phyloP scores from a whole-genome alignment of 2,888 invertebrate genomes.

The Abscondita cerata region DNA sequence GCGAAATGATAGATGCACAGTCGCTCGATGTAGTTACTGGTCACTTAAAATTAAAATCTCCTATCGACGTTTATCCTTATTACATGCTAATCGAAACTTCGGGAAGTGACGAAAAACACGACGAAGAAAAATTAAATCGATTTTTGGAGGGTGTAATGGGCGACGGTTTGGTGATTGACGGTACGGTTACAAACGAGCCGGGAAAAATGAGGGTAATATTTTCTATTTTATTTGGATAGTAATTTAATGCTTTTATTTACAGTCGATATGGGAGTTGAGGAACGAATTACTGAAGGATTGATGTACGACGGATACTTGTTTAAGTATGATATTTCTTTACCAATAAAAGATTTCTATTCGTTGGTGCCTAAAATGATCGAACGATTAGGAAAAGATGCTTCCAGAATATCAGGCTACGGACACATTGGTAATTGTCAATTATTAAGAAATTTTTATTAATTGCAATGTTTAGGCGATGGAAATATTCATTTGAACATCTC shows the following conservation, averaged over 20 bases:
- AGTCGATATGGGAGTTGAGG: slow-evolving; percentile 88
- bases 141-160: slow-evolving; percentile 81
- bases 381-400: slow-evolving; percentile 68
- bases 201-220: slow-evolving; percentile 78
- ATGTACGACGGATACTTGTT: slow-evolving; percentile 86
- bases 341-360: slow-evolving; percentile 82
- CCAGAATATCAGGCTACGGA: slow-evolving; percentile 85
- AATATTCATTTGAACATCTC: slow-evolving; percentile 94
- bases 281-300: slow-evolving; percentile 81
- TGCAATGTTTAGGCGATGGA: slow-evolving; percentile 75
- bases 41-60: slow-evolving; percentile 68
- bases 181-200: slow-evolving; percentile 85
- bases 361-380: slow-evolving; percentile 76
- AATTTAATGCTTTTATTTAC: slow-evolving; percentile 39
- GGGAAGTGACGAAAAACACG: slow-evolving; percentile 84
- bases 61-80: slow-evolving; percentile 74
- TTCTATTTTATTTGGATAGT: neutral
- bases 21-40: slow-evolving; percentile 72
- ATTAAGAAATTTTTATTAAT: slow-evolving; percentile 4
- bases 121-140: slow-evolving; percentile 82
- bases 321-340: slow-evolving; percentile 95
- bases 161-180: slow-evolving; percentile 76
- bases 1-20: slow-evolving; percentile 88
- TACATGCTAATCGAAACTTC: slow-evolving; percentile 88
- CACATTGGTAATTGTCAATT: slow-evolving; percentile 76